Evolutionary conservation across 2,797 vertebrate genomes (phyloP).

Genomic region (Acipenser ruthenus): DNA sequence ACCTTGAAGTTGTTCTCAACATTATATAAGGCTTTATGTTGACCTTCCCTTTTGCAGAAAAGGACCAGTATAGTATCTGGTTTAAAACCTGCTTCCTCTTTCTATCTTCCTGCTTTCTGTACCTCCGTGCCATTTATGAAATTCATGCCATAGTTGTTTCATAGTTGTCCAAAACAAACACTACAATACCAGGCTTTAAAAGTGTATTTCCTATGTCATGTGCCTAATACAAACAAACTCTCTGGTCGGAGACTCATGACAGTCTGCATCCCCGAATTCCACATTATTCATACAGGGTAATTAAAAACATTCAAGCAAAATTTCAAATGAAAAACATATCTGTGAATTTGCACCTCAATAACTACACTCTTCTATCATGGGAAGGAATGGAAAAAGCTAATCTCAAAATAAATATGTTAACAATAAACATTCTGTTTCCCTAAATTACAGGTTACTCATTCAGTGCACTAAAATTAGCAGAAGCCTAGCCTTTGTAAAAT

Average conservation of each 20-base stretch:
- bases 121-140: background rate
- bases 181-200: conserved; percentile 1
- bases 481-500: conserved; percentile 12
- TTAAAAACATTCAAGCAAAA: conserved; percentile 11
- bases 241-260: conserved; percentile 5
- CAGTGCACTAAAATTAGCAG: conserved; percentile 9
- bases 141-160: conserved; percentile 10
- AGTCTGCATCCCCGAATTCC: conserved; percentile 7
- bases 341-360: conserved; percentile 8
- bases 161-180: conserved; percentile 25
- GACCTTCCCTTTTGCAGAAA: background rate
- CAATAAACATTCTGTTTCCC: conserved; percentile 13
- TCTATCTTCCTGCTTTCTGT: background rate
- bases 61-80: background rate
- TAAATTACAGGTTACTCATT: conserved; percentile 27
- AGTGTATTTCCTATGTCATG: conserved; percentile 6
- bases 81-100: background rate
- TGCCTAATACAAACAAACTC: conserved; percentile 12
- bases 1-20: background rate
- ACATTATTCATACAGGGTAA: background rate
- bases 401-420: conserved; percentile 20
- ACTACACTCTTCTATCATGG: conserved; percentile 18
- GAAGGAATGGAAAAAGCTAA: conserved; percentile 18
- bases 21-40: background rate
- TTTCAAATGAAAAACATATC: conserved; percentile 3